Evolutionary conservation across 2,888 invertebrate species (phyloP), one percentile per base, ranked within the genome.

Genomic region (Zygothrica quintamaculata): DNA sequence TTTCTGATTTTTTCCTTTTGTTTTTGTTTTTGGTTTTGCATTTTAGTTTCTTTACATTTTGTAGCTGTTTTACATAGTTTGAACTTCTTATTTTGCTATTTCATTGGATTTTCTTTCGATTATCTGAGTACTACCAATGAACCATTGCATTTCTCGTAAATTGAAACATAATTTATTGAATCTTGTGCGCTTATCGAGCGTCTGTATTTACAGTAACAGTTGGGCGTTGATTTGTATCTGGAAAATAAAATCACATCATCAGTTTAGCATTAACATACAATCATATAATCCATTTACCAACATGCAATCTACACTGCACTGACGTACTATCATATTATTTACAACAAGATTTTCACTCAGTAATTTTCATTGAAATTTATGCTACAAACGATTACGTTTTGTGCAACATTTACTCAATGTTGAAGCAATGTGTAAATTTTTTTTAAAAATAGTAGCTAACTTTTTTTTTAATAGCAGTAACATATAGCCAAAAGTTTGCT

Each of bases 81-180:
- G 18, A 22, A 22, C 18, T 22, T 29, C 37, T 25, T 18, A 9
- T 22, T 7, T 12, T 25, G 12, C 18, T 16, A n/a, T n/a, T 51
- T 29, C 9, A 46, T 46, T 51, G 44, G 47, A 50, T 57, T 51
- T 68, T 44, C 50, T 26, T 3, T 37, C 31, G 13, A 36, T 43
- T 40, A 29, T 47, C 3, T 25, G n/a, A 1, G 52, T 3, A n/a
- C 37, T 33, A 42, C 7, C 26, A 12, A 36, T 26, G 36, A 13
- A 22, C 26, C 36, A 39, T 33, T 44, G 37, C 43, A 37, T 31
- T 44, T 16, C 36, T 29, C 7, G 65, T 26, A 73, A 66, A 84
- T 77, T 57, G 77, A 43, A 58, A 64, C 40, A 61, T 74, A 77
- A 66, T 84, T 78, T 78, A 85, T 85, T 85, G 70, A 74, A 81